These are phyloP conservation scores for Urocolius indicus DNA, from an alignment of 2,113 vertebrate species.

Conservation along the genomic window DNA sequence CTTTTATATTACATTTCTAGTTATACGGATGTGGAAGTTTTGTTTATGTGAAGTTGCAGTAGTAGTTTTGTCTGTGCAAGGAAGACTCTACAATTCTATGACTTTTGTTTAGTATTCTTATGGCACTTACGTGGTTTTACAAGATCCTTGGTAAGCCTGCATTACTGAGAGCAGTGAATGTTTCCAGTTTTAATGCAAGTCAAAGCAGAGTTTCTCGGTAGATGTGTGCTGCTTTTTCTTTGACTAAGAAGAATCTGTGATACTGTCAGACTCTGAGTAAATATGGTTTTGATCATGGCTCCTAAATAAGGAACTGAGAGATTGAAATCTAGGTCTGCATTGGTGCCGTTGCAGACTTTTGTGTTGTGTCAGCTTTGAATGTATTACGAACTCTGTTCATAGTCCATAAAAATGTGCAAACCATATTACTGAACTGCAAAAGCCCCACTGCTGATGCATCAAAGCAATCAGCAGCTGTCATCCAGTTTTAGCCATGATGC, in stretches of 20 bases:
- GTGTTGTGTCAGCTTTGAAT: not conserved
- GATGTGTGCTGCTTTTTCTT: not conserved
- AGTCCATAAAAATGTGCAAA: not conserved
- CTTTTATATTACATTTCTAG: not conserved
- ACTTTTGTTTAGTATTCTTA: not conserved
- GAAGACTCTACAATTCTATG: not conserved
- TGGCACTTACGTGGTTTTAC: not conserved
- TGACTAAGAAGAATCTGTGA: not conserved
- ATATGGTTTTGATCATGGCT: rapidly evolving
- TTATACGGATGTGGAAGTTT: not conserved
- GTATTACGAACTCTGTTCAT: not conserved
- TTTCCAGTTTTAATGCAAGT: not conserved
- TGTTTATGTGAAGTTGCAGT: not conserved
- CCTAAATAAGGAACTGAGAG: not conserved
- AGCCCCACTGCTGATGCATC: slow-evolving; percentile 3
- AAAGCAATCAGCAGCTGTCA: slow-evolving; percentile 62
- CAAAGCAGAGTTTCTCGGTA: not conserved
- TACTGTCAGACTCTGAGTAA: not conserved
- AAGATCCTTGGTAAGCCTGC: not conserved
- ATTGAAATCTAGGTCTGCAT: not conserved
- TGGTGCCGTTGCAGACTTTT: not conserved
- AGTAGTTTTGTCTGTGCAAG: not conserved
- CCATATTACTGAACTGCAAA: not conserved
- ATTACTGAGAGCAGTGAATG: rapidly evolving
- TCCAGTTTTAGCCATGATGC: not conserved